These are phyloP conservation scores for Bombylius major DNA, from an alignment of 2,888 invertebrate species.

Conservation along the genomic window DNA sequence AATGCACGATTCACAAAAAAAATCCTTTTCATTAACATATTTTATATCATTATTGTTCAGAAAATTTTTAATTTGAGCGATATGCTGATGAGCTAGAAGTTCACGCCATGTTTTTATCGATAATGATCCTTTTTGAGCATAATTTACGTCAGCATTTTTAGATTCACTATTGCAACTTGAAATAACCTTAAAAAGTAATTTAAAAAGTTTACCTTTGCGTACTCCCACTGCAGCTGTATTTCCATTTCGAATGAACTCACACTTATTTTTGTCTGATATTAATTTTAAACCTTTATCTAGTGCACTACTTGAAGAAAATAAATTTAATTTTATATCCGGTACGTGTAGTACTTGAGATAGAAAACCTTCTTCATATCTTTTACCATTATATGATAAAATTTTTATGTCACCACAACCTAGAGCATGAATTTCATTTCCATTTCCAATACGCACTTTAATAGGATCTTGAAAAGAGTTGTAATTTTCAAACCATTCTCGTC, in stretches of 20 bases:
- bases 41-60: constrained; percentile 12
- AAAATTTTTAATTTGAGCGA: constrained; percentile 13
- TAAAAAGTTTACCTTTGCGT: not conserved
- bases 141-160: not conserved
- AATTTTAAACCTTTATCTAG: constrained; percentile 7
- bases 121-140: constrained; percentile 1
- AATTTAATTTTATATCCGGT: too few relatives aligned
- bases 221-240: constrained; percentile 1
- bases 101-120: constrained; percentile 10
- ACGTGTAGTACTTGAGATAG: too few relatives aligned
- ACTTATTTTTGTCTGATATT: constrained; percentile 1
- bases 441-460: too few relatives aligned
- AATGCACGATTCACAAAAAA: constrained; percentile 16
- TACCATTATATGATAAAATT: too few relatives aligned
- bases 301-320: too few relatives aligned
- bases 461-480: too few relatives aligned
- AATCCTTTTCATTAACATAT: constrained; percentile 9
- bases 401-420: too few relatives aligned
- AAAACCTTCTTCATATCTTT: too few relatives aligned
- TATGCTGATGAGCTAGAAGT: too few relatives aligned
- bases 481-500: too few relatives aligned
- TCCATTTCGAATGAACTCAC: too few relatives aligned
- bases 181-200: not conserved
- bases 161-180: not conserved
- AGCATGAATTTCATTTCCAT: too few relatives aligned